A percentile compares a stretch with the other conserved stretches of the same genome.
Evolutionary conservation across 1,140 invertebrate species (phyloP).

Genomic region (Psilanteris sp.): DNA sequence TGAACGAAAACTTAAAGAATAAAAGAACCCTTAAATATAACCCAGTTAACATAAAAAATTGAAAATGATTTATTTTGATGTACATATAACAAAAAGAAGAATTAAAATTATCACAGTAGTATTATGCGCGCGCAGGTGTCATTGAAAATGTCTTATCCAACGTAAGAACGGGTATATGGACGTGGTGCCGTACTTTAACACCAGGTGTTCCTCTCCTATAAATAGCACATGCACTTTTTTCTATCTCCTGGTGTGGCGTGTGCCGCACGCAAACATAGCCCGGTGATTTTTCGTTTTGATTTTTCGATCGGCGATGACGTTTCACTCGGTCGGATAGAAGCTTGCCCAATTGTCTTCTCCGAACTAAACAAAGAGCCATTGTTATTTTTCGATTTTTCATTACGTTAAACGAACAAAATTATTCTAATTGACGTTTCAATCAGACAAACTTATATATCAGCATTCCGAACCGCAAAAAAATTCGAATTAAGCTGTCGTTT

Average conservation of each 20-base stretch:
- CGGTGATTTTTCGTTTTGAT: conserved; percentile 53
- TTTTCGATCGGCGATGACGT: conserved; percentile 34
- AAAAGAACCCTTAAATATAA: too few species aligned
- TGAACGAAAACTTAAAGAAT: too few species aligned
- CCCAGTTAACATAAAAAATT: too few species aligned
- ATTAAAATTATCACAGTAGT: neutral
- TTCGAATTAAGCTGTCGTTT: conserved; percentile 15
- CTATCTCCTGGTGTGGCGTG: conserved; percentile 52
- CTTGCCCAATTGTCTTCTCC: conserved; percentile 30
- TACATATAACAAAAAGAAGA: too few species aligned
- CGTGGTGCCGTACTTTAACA: conserved; percentile 31
- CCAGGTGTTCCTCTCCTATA: conserved; percentile 56
- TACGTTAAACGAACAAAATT: conserved; percentile 11
- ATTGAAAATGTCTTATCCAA: conserved; percentile 47
- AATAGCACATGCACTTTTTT: conserved; percentile 60
- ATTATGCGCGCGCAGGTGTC: conserved; percentile 31
- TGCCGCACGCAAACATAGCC: conserved; percentile 8
- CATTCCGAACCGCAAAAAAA: conserved; percentile 29
- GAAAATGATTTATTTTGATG: too few species aligned
- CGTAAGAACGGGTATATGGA: conserved; percentile 38
- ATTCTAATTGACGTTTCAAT: conserved; percentile 39
- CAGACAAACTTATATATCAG: conserved; percentile 26
- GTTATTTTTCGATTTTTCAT: conserved; percentile 28
- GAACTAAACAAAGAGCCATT: conserved; percentile 43
- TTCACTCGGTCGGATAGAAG: conserved; percentile 16